Conservation (phyloP, 1,140 invertebrate species). For the Berghia stephanieae region DNA sequence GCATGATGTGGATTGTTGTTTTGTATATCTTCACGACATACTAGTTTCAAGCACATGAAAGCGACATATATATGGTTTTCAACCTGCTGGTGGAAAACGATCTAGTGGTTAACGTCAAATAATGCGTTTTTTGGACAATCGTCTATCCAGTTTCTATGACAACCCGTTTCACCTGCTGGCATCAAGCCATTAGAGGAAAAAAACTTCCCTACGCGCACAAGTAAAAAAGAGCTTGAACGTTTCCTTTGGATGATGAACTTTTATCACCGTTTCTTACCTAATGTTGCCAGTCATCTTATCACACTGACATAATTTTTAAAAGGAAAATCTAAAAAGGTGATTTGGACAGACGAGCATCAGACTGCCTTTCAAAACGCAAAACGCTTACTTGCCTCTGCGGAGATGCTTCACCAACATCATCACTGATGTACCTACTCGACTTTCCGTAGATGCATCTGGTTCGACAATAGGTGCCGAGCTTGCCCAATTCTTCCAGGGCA, state of each 20-base stretch:
- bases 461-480: no score
- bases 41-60: background rate
- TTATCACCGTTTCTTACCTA: no score
- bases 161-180: background rate
- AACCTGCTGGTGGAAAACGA: background rate
- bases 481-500: background rate
- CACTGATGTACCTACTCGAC: no score
- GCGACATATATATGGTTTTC: background rate
- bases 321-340: no score
- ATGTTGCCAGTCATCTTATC: no score
- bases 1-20: background rate
- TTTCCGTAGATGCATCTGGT: no score
- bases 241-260: conserved; percentile 10
- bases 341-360: no score
- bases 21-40: conserved; percentile 9
- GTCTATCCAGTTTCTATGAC: background rate
- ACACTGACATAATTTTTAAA: no score
- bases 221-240: conserved; percentile 7
- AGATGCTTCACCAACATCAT: no score
- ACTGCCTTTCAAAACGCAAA: no score
- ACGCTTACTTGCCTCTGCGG: no score
- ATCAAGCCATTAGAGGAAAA: no score
- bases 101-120: conserved; percentile 6
- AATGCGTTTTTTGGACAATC: background rate
- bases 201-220: background rate